Evolutionary conservation across 2,888 invertebrate species (phyloP).

Genomic region (Gerris lacustris): DNA sequence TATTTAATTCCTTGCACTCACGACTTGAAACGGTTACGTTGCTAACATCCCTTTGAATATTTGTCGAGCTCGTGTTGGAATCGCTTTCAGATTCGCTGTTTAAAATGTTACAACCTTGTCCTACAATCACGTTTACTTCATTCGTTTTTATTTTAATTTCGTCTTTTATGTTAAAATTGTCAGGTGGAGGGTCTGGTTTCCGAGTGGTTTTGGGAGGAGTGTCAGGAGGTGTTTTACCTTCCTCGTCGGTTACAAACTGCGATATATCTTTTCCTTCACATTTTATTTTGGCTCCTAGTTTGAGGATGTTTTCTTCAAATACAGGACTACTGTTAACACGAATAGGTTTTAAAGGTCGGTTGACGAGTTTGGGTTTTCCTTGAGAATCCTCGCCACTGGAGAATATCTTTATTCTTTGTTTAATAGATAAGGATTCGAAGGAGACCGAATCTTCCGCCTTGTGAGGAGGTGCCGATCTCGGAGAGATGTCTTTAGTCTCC

Average conservation of each 20-base stretch:
- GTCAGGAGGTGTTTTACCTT: neutral
- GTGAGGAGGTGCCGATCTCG: neutral
- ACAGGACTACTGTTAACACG: constrained; percentile 25
- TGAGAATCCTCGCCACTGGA: constrained; percentile 19
- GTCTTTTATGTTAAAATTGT: neutral
- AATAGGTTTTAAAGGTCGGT: constrained; percentile 18
- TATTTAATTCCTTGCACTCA: neutral
- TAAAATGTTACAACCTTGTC: neutral
- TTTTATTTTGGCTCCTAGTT: constrained; percentile 18
- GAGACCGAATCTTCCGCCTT: constrained; percentile 15
- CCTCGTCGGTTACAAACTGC: neutral
- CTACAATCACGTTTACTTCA: neutral
- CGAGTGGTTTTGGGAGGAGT: neutral
- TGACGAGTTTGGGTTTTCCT: neutral
- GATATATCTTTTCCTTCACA: neutral
- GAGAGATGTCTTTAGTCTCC: constrained; percentile 10
- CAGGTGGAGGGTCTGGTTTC: neutral
- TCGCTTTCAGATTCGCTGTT: neutral
- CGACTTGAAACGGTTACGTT: neutral
- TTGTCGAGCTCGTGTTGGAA: neutral
- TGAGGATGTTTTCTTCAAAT: constrained; percentile 19
- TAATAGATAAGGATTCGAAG: constrained; percentile 26
- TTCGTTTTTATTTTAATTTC: neutral
- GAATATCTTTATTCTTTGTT: constrained; percentile 32
- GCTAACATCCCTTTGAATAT: neutral